phyloP scores from a whole-genome alignment of 1,140 invertebrate genomes.

The Nautilus pompilius region DNA sequence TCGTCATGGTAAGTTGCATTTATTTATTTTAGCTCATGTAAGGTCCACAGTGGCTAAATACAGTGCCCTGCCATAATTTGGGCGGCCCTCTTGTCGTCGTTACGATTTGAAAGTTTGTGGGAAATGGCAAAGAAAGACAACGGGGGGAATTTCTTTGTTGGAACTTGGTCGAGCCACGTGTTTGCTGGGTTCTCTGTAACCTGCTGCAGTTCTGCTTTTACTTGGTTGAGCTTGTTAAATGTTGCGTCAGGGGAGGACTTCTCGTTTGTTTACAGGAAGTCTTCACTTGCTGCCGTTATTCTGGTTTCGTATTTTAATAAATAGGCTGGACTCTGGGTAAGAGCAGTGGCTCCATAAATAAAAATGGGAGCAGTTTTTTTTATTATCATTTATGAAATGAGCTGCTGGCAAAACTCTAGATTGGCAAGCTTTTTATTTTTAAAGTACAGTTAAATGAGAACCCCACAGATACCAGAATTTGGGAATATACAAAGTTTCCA shows the following conservation, averaged over 20 bases:
- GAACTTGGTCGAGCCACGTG: not conserved
- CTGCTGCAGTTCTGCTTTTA: not conserved
- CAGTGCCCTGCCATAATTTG: not conserved
- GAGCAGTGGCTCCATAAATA: too few relatives aligned
- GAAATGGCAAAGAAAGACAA: too few relatives aligned
- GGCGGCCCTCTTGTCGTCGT: not conserved
- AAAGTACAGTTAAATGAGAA: too few relatives aligned
- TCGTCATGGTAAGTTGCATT: slow-evolving; percentile 32
- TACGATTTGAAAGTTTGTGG: not conserved
- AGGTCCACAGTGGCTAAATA: too few relatives aligned
- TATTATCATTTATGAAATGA: too few relatives aligned
- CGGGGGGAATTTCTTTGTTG: not conserved
- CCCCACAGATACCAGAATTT: too few relatives aligned
- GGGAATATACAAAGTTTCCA: too few relatives aligned
- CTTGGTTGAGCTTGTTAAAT: not conserved
- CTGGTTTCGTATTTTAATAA: not conserved
- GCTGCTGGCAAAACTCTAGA: too few relatives aligned
- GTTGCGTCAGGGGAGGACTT: not conserved
- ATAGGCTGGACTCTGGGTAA: too few relatives aligned
- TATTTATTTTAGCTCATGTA: too few relatives aligned
- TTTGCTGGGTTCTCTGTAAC: not conserved
- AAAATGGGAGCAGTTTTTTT: too few relatives aligned
- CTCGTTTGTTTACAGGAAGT: not conserved
- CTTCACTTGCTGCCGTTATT: not conserved
- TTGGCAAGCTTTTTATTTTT: too few relatives aligned